Conservation (phyloP, 1,140 invertebrate species). For the Philopotamus ludificatus region DNA sequence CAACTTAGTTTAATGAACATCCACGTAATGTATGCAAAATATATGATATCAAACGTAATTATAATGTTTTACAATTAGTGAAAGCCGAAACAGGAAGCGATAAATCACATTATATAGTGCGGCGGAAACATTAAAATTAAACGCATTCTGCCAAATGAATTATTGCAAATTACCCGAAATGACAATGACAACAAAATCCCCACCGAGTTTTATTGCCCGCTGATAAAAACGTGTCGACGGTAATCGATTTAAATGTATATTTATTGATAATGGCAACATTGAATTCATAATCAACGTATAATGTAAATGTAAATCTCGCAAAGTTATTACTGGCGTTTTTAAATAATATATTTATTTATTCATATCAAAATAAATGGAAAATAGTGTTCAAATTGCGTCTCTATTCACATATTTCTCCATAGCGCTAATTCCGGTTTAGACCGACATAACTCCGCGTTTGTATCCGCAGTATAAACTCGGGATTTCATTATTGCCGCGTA, state of each 20-base stretch:
- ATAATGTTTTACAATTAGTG: conserved; percentile 26
- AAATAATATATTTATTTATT: not conserved
- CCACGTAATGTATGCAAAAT: conserved; percentile 1
- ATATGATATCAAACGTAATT: conserved; percentile 12
- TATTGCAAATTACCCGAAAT: too few species aligned
- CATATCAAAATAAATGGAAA: not conserved
- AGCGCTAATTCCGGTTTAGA: not conserved
- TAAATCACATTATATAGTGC: conserved; percentile 1
- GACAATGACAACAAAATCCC: too few species aligned
- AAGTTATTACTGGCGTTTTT: too few species aligned
- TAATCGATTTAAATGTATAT: too few species aligned
- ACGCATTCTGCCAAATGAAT: not conserved
- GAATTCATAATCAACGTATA: too few species aligned
- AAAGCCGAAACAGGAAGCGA: conserved; percentile 14
- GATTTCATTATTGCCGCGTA: not conserved
- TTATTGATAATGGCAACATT: too few species aligned
- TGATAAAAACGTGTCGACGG: too few species aligned
- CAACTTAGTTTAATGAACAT: too few species aligned
- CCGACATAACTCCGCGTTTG: not conserved
- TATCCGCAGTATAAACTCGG: not conserved
- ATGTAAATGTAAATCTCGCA: too few species aligned
- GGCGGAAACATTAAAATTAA: conserved; percentile 15
- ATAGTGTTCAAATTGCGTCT: not conserved
- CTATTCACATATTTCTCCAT: not conserved
- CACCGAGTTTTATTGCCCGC: too few species aligned